phyloP scores from a whole-genome alignment of 2,797 vertebrate species.

The Mycteria americana region DNA sequence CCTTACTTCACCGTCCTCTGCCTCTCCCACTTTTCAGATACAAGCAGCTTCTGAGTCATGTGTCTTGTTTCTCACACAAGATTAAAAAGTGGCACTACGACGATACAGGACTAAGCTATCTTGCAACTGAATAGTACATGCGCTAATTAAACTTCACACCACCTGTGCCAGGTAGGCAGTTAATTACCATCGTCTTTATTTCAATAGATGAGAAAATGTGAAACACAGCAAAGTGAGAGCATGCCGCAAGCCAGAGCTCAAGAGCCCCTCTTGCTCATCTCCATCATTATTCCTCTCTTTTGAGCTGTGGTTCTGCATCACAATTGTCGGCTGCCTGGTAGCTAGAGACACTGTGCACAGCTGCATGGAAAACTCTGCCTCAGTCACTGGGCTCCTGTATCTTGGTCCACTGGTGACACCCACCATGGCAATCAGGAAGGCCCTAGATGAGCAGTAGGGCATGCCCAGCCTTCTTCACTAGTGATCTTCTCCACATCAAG shows the following conservation, averaged over 20 bases:
- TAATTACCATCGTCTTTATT: neutral
- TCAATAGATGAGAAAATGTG: neutral
- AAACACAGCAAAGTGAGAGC: neutral
- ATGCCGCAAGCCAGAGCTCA: neutral
- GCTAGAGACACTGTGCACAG: neutral
- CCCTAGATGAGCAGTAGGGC: neutral
- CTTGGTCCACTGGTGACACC: neutral
- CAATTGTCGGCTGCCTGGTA: neutral
- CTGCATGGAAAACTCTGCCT: neutral
- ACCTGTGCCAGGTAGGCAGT: neutral
- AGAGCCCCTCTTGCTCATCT: neutral
- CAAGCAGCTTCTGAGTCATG: neutral
- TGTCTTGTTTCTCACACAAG: neutral
- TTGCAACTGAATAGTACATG: neutral
- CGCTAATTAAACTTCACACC: neutral
- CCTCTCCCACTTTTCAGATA: neutral
- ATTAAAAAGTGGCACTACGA: neutral
- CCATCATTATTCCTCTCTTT: neutral
- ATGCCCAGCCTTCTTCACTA: neutral
- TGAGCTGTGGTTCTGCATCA: neutral
- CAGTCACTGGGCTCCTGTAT: neutral
- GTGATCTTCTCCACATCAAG: neutral
- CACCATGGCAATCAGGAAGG: neutral
- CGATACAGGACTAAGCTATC: neutral
- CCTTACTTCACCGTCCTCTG: neutral